phyloP scores from a whole-genome alignment of 2,797 vertebrate genomes.

The Gambusia yucatana region DNA sequence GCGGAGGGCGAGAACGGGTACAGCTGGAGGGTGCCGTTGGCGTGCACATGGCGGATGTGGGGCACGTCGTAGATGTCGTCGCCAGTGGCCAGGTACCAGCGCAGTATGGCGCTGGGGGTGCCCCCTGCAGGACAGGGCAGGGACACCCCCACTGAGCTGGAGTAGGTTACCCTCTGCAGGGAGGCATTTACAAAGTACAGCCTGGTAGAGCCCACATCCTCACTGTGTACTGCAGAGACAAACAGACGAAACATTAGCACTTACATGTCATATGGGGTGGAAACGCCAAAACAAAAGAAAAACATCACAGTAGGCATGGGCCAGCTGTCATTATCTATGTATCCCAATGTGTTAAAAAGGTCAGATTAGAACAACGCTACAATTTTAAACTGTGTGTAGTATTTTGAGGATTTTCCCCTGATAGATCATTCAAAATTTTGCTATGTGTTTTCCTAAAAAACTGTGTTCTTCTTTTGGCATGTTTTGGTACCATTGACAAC shows the following conservation, averaged over 20 bases:
- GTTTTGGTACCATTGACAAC: background rate
- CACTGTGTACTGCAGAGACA: conserved; percentile 85
- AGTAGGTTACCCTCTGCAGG: conserved; percentile 98
- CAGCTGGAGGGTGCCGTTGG: conserved; percentile 97
- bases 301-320: background rate
- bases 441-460: background rate
- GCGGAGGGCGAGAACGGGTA: conserved; percentile 98
- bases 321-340: background rate
- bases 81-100: conserved; percentile 98
- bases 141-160: conserved; percentile 99
- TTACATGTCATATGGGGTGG: conserved; percentile 4
- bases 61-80: conserved; percentile 99
- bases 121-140: conserved; percentile 98
- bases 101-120: conserved; percentile 93
- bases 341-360: background rate
- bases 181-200: conserved; percentile 99
- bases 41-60: conserved; percentile 97
- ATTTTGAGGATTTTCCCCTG: background rate
- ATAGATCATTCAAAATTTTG: background rate
- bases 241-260: conserved; percentile 48
- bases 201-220: conserved; percentile 96
- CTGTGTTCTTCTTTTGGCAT: background rate
- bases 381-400: background rate
- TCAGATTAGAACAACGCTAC: background rate
- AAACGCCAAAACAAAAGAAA: background rate